These are phyloP conservation scores for Eupsittula cactorum DNA, from an alignment of 2,113 vertebrate genomes.

Conservation along the genomic window DNA sequence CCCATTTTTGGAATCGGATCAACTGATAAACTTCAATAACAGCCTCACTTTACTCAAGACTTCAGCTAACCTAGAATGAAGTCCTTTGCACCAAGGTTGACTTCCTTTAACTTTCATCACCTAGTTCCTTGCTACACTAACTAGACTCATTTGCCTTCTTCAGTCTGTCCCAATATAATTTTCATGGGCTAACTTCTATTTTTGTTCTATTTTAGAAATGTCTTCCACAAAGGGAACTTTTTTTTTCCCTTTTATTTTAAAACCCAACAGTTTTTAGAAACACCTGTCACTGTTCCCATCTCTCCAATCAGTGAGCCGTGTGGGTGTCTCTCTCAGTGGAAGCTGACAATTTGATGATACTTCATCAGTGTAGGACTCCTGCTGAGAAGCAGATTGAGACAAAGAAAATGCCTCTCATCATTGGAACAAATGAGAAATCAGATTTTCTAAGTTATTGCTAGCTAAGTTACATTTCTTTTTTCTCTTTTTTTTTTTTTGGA, in stretches of 20 bases:
- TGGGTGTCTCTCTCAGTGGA: conserved; percentile 66
- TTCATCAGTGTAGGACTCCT: conserved; percentile 75
- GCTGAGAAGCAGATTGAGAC: conserved; percentile 75
- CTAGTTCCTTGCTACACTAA: neutral
- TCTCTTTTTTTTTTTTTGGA: neutral
- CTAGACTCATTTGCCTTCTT: neutral
- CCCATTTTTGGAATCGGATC: neutral
- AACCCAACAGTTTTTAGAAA: conserved; percentile 59
- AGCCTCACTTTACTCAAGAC: neutral
- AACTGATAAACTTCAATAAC: neutral
- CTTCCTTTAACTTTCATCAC: neutral
- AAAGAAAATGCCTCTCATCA: conserved; percentile 72
- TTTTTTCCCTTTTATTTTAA: conserved; percentile 34
- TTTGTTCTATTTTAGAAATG: neutral
- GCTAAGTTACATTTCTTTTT: neutral
- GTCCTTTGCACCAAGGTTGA: neutral
- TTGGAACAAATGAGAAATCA: conserved; percentile 65
- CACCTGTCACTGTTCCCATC: conserved; percentile 64
- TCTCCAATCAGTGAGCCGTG: conserved; percentile 56
- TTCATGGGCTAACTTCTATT: neutral
- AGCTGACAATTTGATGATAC: conserved; percentile 78
- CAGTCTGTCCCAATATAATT: neutral
- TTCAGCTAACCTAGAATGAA: neutral
- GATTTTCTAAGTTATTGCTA: conserved; percentile 35
- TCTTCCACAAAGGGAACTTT: neutral